Evolutionary conservation across 1,140 invertebrate genomes (phyloP).

Genomic region (Cydia splendana): DNA sequence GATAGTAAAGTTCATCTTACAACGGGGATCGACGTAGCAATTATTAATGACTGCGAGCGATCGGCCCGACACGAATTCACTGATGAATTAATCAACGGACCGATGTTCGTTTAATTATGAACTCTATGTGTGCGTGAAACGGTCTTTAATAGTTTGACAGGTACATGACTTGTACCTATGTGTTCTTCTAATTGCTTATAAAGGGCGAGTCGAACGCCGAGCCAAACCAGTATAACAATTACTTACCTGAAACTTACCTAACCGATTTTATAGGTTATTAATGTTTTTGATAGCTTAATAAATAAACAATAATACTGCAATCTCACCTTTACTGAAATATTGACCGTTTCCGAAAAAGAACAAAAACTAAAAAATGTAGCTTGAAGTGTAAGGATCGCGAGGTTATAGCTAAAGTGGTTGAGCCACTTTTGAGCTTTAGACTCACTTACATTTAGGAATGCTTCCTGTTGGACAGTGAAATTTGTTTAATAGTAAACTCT

Average conservation of each 20-base stretch:
- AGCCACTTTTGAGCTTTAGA: neutral
- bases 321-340: too few relatives aligned
- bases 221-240: too few relatives aligned
- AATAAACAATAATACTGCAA: too few relatives aligned
- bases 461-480: neutral
- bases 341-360: too few relatives aligned
- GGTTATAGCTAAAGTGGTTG: too few relatives aligned
- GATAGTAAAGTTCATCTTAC: constrained; percentile 1
- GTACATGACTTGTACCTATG: neutral
- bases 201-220: neutral
- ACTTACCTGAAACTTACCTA: too few relatives aligned
- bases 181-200: neutral
- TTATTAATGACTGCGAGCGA: neutral
- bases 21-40: neutral
- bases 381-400: too few relatives aligned
- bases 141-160: neutral
- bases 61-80: neutral
- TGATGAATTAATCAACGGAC: constrained; percentile 12
- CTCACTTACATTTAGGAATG: neutral
- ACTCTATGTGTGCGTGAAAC: neutral
- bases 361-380: too few relatives aligned
- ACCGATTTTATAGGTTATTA: too few relatives aligned
- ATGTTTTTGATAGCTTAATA: too few relatives aligned
- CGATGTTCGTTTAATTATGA: neutral
- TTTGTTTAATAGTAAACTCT: neutral